Evolutionary conservation across 2,113 vertebrate genomes (phyloP), one percentile per base, ranked within the genome.

Genomic region (Mesocricetus auratus): DNA sequence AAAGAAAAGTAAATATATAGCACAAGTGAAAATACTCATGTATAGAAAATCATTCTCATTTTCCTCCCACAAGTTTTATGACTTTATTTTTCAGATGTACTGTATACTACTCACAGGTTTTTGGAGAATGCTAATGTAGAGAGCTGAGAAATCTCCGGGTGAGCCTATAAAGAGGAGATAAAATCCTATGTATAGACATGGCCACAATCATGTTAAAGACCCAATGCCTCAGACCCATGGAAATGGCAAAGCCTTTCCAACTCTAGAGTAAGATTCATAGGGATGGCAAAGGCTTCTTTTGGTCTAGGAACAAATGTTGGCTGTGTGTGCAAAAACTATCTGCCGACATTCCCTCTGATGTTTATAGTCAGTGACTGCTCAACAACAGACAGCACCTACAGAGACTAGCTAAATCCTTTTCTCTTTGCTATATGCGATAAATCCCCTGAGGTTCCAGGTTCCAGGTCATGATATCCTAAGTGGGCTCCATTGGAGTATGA

Each of bases 41-140:
- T 90, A 85, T 5, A 39, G 64, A 71, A 3, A 94, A 36, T 1
- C 0, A 92, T 9, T 17, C 69, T 9, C 3, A 71, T 71, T 71
- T 71, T 71, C 17, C 36, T 71, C 29, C 42, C 15, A 90, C 50
- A 81, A 75, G 7, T 79, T 24, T 90, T 91, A 77, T 33, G 79
- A 58, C 64, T 94, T 95, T 50, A 69, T 69, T 95, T 83, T 26
- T 93, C 29, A 75, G 0, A 78, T 95, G 77, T 85, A 68, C 3
- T 71, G 77, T 17, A 69, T 90, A 85, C 83, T 75, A 75, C 17
- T 86, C 33, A 78, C 21, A 82, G 82, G 56, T 85, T 87, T n/a
- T 53, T 69, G 1, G 36, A 71, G 69, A 69, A 69, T 36, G 7
- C 36, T 69, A 21, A 19, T n/a, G 17, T 21, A 71, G 36, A 3